Conservation (phyloP, 2,797 vertebrate species). For the Anguilla megastoma region DNA sequence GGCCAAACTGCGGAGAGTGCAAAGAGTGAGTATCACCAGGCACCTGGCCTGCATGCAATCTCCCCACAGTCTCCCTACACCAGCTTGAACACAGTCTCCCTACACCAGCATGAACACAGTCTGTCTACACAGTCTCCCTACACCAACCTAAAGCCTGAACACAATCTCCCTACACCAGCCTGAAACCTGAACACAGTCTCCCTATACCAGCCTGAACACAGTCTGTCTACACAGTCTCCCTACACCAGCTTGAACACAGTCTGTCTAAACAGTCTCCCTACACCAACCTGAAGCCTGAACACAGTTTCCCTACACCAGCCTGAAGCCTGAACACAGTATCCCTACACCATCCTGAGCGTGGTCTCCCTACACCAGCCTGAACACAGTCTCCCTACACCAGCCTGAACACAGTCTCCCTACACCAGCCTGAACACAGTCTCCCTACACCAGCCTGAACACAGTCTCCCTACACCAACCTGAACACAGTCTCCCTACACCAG, state of each 20-base stretch:
- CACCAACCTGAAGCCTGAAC: neutral
- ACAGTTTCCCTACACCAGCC: neutral
- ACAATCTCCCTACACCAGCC: neutral
- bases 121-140: neutral
- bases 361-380: neutral
- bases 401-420: too few relatives aligned
- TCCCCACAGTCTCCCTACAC: neutral
- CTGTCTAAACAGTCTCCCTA: neutral
- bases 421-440: neutral
- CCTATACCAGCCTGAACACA: too few relatives aligned
- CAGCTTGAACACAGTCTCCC: neutral
- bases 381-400: neutral
- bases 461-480: too few relatives aligned
- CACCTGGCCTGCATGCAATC: neutral
- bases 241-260: too few relatives aligned
- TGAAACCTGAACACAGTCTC: neutral
- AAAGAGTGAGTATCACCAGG: constrained; percentile 78
- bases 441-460: neutral
- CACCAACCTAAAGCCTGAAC: neutral
- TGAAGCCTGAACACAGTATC: neutral
- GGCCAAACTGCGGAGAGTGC: constrained; percentile 95
- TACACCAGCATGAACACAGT: neutral
- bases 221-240: too few relatives aligned
- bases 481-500: too few relatives aligned
- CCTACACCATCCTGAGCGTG: neutral